Percentiles rank a stretch among this genome's conserved stretches.
phyloP scores from a whole-genome alignment of 2,113 vertebrate species.

The Antidorcas marsupialis region DNA sequence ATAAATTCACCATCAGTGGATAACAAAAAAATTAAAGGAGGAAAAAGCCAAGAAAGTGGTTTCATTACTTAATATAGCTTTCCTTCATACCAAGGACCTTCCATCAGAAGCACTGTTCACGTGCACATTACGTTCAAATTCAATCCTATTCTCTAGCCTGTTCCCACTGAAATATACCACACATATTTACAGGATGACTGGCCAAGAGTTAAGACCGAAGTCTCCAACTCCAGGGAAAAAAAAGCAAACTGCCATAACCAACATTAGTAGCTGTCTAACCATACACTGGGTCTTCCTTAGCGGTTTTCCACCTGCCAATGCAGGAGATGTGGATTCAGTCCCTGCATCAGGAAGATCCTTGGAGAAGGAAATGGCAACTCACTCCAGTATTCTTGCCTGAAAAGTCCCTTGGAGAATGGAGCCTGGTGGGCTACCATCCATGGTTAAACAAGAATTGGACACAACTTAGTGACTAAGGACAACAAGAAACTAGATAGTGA shows the following conservation, averaged over 20 bases:
- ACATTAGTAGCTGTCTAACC: neutral
- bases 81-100: neutral
- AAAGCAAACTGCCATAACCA: neutral
- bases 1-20: neutral
- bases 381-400: neutral
- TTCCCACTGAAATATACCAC: neutral
- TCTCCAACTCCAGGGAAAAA: neutral
- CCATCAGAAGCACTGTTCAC: neutral
- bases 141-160: neutral
- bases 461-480: neutral
- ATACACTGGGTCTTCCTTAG: neutral
- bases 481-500: neutral
- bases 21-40: neutral
- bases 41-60: neutral
- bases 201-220: neutral
- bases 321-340: neutral
- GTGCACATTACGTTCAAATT: neutral
- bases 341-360: neutral
- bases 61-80: neutral
- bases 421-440: neutral
- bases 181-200: neutral
- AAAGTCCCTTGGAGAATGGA: neutral
- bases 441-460: neutral
- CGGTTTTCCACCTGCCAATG: accelerated
- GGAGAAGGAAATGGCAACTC: neutral